Base-by-base conservation (phyloP, 2,113 vertebrate genomes). In the Phaethornis superciliosus region DNA sequence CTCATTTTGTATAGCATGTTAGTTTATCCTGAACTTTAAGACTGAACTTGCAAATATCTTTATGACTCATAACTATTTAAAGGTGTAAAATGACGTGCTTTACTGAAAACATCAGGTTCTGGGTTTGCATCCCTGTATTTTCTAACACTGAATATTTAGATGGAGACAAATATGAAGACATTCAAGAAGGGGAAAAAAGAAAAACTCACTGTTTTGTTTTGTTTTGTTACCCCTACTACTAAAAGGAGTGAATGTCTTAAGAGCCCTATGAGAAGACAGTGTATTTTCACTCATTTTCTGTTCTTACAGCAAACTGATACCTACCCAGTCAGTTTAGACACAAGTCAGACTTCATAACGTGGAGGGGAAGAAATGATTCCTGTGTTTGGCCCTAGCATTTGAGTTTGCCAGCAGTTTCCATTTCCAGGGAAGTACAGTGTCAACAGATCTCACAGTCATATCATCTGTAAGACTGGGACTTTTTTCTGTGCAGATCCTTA, bases 281-380 rank as follows among this genome's bases (percentile, higher is more conserved):
- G 9, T 47, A 22, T 71, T 70, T 71, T 77, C 44, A 15, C 5
- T 51, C 28, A 33, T 71, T 56, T 82, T 52, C 35, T 62, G 9
- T 59, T 86, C 72, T 81, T 46, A 35, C 24, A 16, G 23, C 35
- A 28, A 58, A 35, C 4, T 28, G 40, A 4, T 52, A 40, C 37
- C 37, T 40, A 49, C 24, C 17, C 10, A 0, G 0, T 63, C 23
- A 20, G 37, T 32, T 67, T 40, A 76, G 56, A 33, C 44, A 40
- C 5, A 71, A 56, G 56, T 68, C 69, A 87, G 59, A 35, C 46
- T 82, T 24, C 1, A 7, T 32, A 58, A 80, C n/a, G 32, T 37
- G 30, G 35, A 88, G 46, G 35, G 9, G 37, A 85, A 82, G 59
- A 77, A 87, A 42, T 1, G 12, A 51, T 85, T 19, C 63, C 63